A percentile compares a stretch with the other conserved stretches of the same genome.
These are phyloP conservation scores for Telenomus remus DNA, from an alignment of 1,140 invertebrate genomes.

Conservation along the genomic window DNA sequence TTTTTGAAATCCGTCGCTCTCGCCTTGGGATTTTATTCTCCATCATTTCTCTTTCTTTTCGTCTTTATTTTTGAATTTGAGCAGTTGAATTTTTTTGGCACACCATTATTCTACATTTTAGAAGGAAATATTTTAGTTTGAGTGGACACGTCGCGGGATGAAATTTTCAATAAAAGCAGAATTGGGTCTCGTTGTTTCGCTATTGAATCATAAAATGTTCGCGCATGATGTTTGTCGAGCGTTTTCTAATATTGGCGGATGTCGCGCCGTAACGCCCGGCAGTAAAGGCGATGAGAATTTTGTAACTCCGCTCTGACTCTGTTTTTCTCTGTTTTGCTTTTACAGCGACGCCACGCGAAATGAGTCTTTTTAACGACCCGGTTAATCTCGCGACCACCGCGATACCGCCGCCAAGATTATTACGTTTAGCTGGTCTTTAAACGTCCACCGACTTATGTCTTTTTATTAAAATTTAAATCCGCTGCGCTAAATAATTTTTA, in stretches of 20 bases:
- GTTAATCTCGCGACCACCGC: conserved; percentile 48
- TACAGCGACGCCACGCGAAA: conserved; percentile 44
- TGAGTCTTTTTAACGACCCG: conserved; percentile 53
- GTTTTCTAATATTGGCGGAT: conserved; percentile 48
- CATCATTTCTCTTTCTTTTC: too few relatives aligned
- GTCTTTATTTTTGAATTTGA: too few relatives aligned
- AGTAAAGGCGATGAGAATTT: conserved; percentile 51
- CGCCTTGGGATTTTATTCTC: too few relatives aligned
- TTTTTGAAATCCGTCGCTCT: too few relatives aligned
- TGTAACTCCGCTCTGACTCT: conserved; percentile 27
- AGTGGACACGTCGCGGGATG: conserved; percentile 16
- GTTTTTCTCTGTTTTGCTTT: conserved; percentile 39
- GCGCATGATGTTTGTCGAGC: conserved; percentile 43
- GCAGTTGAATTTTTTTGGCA: too few relatives aligned
- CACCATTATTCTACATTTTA: conserved; percentile 23
- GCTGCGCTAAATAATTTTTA: conserved; percentile 10
- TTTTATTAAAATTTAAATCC: conserved; percentile 38
- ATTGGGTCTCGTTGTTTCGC: conserved; percentile 48
- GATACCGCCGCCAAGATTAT: conserved; percentile 49
- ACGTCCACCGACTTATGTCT: conserved; percentile 22
- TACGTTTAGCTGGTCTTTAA: conserved; percentile 41
- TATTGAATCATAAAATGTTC: conserved; percentile 50
- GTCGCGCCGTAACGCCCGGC: conserved; percentile 29
- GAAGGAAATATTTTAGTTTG: conserved; percentile 28
- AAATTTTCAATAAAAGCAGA: conserved; percentile 50